Percentiles rank a stretch among this genome's conserved stretches.
Evolutionary conservation across 2,797 vertebrate species (phyloP).

Genomic region (Falco rusticolus): DNA sequence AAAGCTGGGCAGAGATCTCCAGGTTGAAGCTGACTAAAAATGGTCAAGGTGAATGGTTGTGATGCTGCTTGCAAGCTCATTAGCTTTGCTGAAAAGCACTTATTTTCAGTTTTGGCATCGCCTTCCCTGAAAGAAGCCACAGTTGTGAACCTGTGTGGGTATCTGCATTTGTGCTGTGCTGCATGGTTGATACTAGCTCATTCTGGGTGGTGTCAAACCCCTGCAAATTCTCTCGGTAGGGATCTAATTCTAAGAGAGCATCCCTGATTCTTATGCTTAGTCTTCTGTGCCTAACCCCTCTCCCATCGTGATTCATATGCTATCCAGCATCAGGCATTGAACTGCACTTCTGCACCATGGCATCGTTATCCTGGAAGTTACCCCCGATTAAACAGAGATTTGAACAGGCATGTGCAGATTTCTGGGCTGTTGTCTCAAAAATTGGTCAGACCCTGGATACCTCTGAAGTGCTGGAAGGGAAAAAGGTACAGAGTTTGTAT

Average conservation of each 20-base stretch:
- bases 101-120: background rate
- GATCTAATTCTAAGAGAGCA: background rate
- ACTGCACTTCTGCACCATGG: background rate
- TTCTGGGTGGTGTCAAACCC: background rate
- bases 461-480: background rate
- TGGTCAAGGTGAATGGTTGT: accelerated
- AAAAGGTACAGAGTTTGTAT: background rate
- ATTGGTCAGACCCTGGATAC: background rate
- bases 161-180: background rate
- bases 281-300: background rate
- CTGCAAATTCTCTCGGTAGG: background rate
- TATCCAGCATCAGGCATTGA: background rate
- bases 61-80: background rate
- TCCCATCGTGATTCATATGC: background rate
- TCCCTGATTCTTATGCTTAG: background rate
- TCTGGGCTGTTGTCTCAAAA: background rate
- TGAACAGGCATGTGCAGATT: background rate
- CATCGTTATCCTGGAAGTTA: background rate
- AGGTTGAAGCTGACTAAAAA: background rate
- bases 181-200: background rate
- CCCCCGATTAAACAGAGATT: background rate
- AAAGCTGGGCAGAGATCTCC: background rate
- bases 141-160: background rate
- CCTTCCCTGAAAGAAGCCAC: background rate
- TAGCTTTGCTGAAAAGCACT: background rate